Percentiles rank a stretch among this genome's conserved stretches.
phyloP scores from a whole-genome alignment of 1,140 invertebrate species.

The Polypedilum pembai region DNA sequence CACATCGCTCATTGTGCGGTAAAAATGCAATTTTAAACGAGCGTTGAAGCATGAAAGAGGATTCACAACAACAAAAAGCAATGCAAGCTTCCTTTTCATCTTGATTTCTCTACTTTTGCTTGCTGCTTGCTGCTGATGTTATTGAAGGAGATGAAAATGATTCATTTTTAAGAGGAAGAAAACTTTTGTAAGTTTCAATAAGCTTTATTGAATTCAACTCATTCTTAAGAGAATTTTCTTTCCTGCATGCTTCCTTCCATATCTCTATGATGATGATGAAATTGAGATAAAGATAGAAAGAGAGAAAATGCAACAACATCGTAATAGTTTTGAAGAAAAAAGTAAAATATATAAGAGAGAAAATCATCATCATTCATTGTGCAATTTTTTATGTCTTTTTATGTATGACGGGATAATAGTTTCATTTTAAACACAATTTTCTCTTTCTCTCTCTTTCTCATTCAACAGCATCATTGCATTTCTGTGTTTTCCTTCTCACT shows the following conservation, averaged over 20 bases:
- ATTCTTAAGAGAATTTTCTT: neutral
- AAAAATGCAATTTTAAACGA: neutral
- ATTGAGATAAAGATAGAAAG: neutral
- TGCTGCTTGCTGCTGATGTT: neutral
- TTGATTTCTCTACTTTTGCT: neutral
- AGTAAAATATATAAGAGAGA: neutral
- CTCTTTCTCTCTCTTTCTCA: neutral
- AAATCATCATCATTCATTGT: conserved; percentile 12
- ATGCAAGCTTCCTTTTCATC: neutral
- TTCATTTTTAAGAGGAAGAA: neutral
- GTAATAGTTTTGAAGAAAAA: neutral
- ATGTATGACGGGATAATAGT: conserved; percentile 6
- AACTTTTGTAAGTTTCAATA: conserved; percentile 8
- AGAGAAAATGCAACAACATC: neutral
- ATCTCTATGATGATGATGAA: neutral
- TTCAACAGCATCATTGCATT: neutral
- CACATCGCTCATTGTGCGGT: neutral
- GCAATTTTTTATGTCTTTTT: conserved; percentile 10
- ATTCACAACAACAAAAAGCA: neutral
- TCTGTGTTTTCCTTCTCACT: neutral
- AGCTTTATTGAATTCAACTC: conserved; percentile 13
- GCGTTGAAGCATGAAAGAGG: neutral
- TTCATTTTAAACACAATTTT: conserved; percentile 19
- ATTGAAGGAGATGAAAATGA: neutral
- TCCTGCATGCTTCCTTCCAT: neutral